Evolutionary conservation across 2,888 invertebrate genomes (phyloP), one percentile per base, ranked within the genome.

Genomic region (Branchinecta sandiegonensis): DNA sequence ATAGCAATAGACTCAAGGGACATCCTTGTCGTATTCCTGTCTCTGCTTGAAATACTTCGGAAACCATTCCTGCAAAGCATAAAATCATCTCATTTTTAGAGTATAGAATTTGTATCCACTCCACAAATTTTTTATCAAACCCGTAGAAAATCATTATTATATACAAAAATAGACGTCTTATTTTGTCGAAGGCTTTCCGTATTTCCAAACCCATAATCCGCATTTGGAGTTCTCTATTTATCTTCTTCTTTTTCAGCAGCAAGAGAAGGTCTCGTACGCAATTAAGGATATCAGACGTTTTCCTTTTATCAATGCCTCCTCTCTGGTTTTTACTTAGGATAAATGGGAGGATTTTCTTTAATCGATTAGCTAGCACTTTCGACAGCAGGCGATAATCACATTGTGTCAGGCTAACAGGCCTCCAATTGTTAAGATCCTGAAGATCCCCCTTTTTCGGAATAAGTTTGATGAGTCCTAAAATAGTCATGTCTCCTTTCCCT

Each of bases 171-270:
- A 13, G 13, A 13, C 50, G 13, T 50, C 50, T 50, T 50, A 50
- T n/a, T 50, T n/a, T 50, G 50, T 50, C 50, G n/a, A 50, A 50
- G 50, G 50, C 50, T n/a, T 50, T 50, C 50, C 50, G 13, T 13
- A 50, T 50, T 1, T 50, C 50, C 50, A 50, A 50, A 13, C 50
- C 50, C n/a, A n/a, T 50, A 13, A 50, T 50, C n/a, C 50, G 50
- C 2, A 50, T 50, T 50, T 50, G 13, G 13, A n/a, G n/a, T n/a
- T n/a, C 50, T 50, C n/a, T 50, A 13, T 50, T 50, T n/a, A 13
- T 50, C 50, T n/a, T 50, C 13, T 13, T 50, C 3, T 13, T 50
- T 13, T n/a, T n/a, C 13, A 13, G 2, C 13, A 13, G 50, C 13
- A 50, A 13, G 13, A 50, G n/a, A 13, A n/a, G n/a, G n/a, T 50